Evolutionary conservation across 2,797 vertebrate genomes (phyloP), one percentile per base, ranked within the genome.

Genomic region (Neoniphon sammara): DNA sequence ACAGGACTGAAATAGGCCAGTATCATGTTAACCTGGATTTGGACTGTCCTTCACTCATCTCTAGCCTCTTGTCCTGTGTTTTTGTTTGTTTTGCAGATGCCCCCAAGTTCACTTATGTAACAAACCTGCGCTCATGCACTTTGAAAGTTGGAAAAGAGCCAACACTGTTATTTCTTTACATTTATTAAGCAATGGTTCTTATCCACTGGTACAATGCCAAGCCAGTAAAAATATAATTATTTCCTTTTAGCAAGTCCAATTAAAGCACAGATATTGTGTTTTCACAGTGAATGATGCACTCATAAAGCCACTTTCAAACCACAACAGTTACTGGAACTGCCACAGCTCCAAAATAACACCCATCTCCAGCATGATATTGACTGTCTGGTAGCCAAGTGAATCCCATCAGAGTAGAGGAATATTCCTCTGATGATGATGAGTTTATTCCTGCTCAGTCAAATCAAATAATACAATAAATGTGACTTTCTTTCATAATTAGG

Each of bases 61-160:
- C 59, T n/a, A 3, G 17, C 30, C 23, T 49, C 17, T 49, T 20
- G n/a, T 64, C 14, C 20, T 8, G 30, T 39, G 20, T 53, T 65
- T 34, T 52, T 39, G 12, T 54, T 53, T 53, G 49, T 65, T 10
- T 12, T 53, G 20, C 8, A 39, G 20, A 60, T 42, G 23, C 6
- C 57, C 31, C 18, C 10, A 39, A 66, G 63, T 39, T 53, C 31
- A 54, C 20, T 61, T 60, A 39, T 46, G 47, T 53, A 53, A 60
- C 46, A 18, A 3, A 25, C 20, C 60, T 50, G 39, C 39, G 27
- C 25, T 34, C 34, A 4, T 46, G 44, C 44, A 46, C 44, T 47
- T 69, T 23, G 60, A n/a, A 53, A 50, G 47, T 11, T 15, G 36
- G 20, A 4, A 47, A 15, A 55, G 47, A 52, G 23, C 3, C 15